phyloP scores from a whole-genome alignment of 2,113 vertebrate species.

The Rhea pennata region DNA sequence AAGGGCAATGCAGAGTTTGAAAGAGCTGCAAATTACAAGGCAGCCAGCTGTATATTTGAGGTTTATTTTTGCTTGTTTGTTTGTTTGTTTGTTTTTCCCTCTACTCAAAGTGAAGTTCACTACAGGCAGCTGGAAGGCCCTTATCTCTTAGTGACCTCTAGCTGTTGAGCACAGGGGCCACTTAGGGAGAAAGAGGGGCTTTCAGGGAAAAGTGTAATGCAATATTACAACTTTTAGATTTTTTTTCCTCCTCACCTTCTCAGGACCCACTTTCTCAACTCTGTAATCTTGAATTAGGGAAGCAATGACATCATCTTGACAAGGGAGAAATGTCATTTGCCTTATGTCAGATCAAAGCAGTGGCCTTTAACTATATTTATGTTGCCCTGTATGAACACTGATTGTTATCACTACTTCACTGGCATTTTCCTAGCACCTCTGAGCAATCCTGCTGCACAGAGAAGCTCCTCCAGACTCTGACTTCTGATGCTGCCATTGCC shows the following conservation, averaged over 20 bases:
- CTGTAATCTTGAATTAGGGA: not conserved
- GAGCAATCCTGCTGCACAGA: not conserved
- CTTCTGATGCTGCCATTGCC: slow-evolving; percentile 9
- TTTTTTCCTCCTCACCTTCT: not conserved
- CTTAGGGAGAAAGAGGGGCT: not conserved
- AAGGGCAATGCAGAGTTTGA: not conserved
- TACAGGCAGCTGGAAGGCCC: not conserved
- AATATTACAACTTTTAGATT: not conserved
- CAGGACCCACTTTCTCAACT: not conserved
- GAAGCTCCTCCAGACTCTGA: not conserved
- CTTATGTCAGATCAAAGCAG: not conserved
- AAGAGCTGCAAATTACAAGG: not conserved
- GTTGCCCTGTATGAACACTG: not conserved
- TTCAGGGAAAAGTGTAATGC: not conserved
- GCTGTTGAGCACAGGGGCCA: not conserved
- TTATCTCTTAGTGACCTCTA: not conserved
- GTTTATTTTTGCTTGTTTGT: not conserved
- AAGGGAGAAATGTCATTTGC: not conserved
- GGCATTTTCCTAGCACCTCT: slow-evolving; percentile 24
- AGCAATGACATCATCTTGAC: not conserved
- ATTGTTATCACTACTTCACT: not conserved
- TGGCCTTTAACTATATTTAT: not conserved
- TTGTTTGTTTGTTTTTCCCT: not conserved
- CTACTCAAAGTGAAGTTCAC: not conserved
- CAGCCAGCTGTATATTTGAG: not conserved